Conservation (phyloP, 2,888 invertebrate genomes). For the Drosophila pseudotakahashii region DNA sequence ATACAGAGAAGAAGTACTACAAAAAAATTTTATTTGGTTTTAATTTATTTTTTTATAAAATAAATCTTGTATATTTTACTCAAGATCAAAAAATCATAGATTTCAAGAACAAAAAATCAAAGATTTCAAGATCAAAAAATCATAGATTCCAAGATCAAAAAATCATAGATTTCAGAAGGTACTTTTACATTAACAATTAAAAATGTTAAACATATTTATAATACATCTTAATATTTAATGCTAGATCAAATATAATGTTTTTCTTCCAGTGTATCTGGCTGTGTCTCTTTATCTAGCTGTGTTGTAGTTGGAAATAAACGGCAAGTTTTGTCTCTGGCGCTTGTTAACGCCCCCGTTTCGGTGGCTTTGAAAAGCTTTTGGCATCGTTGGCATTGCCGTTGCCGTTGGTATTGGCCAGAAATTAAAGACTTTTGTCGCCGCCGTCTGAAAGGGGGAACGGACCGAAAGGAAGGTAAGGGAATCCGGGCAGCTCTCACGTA, state of each 20-base stretch:
- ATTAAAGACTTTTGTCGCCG: conserved; percentile 77
- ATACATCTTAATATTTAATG: no score
- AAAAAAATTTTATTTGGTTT: no score
- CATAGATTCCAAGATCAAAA: no score
- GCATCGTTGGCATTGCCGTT: conserved; percentile 41
- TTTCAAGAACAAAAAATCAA: no score
- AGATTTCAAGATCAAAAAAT: no score
- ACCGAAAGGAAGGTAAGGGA: not conserved
- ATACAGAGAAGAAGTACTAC: no score
- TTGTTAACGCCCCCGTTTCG: conserved; percentile 78
- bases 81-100: no score
- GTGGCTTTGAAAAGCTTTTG: conserved; percentile 71
- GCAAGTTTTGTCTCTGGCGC: conserved; percentile 72
- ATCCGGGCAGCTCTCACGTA: conserved; percentile 34
- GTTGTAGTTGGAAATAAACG: conserved; percentile 69
- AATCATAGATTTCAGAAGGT: no score
- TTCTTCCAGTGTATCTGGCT: conserved; percentile 15
- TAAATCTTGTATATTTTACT: no score
- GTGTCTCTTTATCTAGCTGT: conserved; percentile 44
- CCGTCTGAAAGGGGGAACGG: conserved; percentile 14
- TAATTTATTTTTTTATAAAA: no score
- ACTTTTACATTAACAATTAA: no score
- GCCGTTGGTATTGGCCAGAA: conserved; percentile 71
- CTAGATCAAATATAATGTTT: not conserved
- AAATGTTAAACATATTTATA: no score